Conservation (phyloP, 2,888 invertebrate species). For the Terebella lapidaria region DNA sequence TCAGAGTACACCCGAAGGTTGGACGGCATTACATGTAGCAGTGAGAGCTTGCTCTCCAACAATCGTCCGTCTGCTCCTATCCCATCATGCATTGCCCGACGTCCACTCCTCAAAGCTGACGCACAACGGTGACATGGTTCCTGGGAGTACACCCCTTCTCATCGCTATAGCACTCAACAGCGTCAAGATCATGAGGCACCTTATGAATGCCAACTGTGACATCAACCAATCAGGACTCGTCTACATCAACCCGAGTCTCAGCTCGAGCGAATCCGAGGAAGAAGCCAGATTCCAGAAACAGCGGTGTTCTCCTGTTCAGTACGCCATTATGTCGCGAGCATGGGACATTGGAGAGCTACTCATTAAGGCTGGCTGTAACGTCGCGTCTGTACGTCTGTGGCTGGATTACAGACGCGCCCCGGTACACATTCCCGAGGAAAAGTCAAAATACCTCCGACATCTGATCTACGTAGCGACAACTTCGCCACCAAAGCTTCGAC, state of each 20-base stretch:
- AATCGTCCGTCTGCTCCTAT: constrained; percentile 18
- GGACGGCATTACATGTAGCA: constrained; percentile 30
- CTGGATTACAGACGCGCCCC: constrained; percentile 16
- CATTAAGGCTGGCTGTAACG: constrained; percentile 24
- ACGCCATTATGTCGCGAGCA: constrained; percentile 20
- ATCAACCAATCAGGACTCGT: constrained; percentile 22
- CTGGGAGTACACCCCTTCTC: constrained; percentile 27
- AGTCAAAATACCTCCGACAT: constrained; percentile 14
- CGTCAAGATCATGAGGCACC: constrained; percentile 16
- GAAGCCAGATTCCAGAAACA: constrained; percentile 15
- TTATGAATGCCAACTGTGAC: constrained; percentile 24
- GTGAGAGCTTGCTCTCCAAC: constrained; percentile 24
- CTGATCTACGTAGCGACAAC: constrained; percentile 11
- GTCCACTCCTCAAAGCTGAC: constrained; percentile 20
- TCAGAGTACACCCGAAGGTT: constrained; percentile 27
- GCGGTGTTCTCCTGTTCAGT: constrained; percentile 19
- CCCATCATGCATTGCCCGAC: constrained; percentile 20
- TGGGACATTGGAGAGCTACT: constrained; percentile 27
- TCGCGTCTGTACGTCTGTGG: constrained; percentile 19
- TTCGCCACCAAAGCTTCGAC: constrained; percentile 16
- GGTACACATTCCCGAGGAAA: constrained; percentile 21
- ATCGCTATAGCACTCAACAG: constrained; percentile 26
- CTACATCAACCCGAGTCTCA: constrained; percentile 16
- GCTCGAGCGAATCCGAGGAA: constrained; percentile 21
- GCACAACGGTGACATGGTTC: constrained; percentile 26